Percentiles rank a stretch among this genome's conserved stretches.
Conservation (phyloP, 2,113 vertebrate genomes). For the Parus major region DNA sequence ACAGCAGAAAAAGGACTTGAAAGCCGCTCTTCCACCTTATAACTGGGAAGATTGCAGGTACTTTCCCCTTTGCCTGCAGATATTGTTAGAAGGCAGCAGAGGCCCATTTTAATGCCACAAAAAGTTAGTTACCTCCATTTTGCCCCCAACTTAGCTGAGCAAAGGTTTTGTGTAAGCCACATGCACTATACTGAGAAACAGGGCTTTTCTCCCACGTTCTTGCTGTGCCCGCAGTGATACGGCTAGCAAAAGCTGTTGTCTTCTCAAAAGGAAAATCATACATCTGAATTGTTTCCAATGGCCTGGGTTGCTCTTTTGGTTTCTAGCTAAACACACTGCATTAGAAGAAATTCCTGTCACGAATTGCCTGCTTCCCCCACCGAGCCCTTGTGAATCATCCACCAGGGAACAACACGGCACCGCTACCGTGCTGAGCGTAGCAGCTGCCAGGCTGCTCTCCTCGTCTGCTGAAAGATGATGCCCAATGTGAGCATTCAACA, state of each 20-base stretch:
- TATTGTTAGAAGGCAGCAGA: constrained; percentile 34
- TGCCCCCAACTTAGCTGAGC: neutral
- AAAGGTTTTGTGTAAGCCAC: constrained; percentile 8
- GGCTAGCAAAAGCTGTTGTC: constrained; percentile 8
- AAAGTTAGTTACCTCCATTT: constrained; percentile 19
- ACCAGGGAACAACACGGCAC: neutral
- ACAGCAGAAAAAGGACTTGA: neutral
- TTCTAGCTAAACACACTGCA: neutral
- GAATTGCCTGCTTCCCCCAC: neutral
- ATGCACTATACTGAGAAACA: neutral
- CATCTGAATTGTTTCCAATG: constrained; percentile 38
- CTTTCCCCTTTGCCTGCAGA: constrained; percentile 48
- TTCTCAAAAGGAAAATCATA: neutral
- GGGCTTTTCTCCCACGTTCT: constrained; percentile 11
- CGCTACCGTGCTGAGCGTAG: neutral
- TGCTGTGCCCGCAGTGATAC: neutral
- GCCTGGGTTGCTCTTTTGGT: constrained; percentile 41
- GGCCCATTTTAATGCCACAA: neutral
- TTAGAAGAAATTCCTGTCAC: neutral
- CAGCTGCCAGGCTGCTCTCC: constrained; percentile 28
- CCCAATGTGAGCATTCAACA: neutral
- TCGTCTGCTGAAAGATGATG: neutral
- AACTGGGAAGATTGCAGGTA: constrained; percentile 27
- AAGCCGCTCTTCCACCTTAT: neutral
- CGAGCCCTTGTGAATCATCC: constrained; percentile 38